Evolutionary conservation across 2,113 vertebrate species (phyloP), one percentile per base, ranked within the genome.

Genomic region (Oenanthe melanoleuca): DNA sequence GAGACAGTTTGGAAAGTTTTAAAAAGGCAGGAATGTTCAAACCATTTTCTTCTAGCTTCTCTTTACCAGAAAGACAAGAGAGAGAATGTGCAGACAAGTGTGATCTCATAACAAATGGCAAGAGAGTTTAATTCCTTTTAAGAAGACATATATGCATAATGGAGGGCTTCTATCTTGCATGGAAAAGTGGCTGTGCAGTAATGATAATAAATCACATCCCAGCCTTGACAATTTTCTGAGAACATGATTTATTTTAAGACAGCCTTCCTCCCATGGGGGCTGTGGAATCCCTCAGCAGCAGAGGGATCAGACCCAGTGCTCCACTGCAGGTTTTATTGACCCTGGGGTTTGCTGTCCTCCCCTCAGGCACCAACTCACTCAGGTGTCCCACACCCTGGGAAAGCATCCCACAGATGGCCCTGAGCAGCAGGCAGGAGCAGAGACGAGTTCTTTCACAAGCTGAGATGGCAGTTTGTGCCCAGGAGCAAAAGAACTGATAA

Each of bases 401-500:
- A 97, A 96, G 50, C 89, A 97, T 96, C 87, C 67, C 64, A 89
- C 37, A 89, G 52, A 80, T 0, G 1, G 64, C 83, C 75, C 8
- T 0, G 4, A 65, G 91, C 78, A 77, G 37, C 50, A 69, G 74
- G 28, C 4, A 2, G 71, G 69, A 86, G 82, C 38, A 82, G 79
- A 69, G 86, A 79, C 0, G 1, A 89, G 80, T 33, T 90, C 80
- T 97, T 96, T 96, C 93, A 90, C 53, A 95, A 88, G 67, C 37
- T 61, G 38, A 83, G 56, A 81, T 86, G 92, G 94, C 95, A 93
- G 84, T 96, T 96, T 90, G 78, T 80, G 82, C 93, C 97, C 88
- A 86, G 92, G 61, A 96, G 96, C 80, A 78, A 96, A 86, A 92
- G 64, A 94, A 83, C 79, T 60, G 89, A 94, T 96, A 97, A 94